Evolutionary conservation across 2,888 invertebrate genomes (phyloP), one percentile per base, ranked within the genome.

Genomic region (Petrolisthes cinctipes): DNA sequence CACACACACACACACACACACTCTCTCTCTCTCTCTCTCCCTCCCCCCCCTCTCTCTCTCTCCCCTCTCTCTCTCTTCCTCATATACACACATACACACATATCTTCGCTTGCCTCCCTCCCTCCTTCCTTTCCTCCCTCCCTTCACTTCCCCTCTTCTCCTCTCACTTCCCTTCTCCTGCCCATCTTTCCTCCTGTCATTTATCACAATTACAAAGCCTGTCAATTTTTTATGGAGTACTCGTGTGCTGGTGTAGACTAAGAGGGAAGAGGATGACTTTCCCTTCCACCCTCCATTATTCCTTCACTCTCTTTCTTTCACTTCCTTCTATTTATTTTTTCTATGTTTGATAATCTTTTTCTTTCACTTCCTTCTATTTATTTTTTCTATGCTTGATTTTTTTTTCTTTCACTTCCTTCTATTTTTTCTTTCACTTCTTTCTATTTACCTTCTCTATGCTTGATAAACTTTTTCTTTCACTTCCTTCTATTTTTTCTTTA

Each of bases 1-100:
- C 37, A 37, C 37, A 37, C 37, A 37, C 37, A 37, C 37, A 37
- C 37, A n/a, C 75, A n/a, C 75, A n/a, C 75, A n/a, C 75, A n/a
- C 75, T 75, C 75, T 75, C 75, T 75, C 23, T 20, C 23, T 20
- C 23, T 20, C 78, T 78, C 51, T 5, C 78, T 78, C 78, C 23
- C 56, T 78, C 78, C 23, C 4, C 5, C n/a, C n/a, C n/a, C n/a
- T 23, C 20, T 4, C 20, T 23, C 9, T 6, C 5, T 14, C 53
- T 54, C 54, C 51, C 17, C 54, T 79, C 14, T 56, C 54, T 2
- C 54, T 79, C 79, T 4, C 11, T 14, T 5, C 51, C 20, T n/a
- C n/a, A n/a, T n/a, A n/a, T n/a, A n/a, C n/a, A n/a, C n/a, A n/a
- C n/a, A n/a, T n/a, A n/a, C n/a, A n/a, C n/a, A n/a, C 37, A 37